Evolutionary conservation across 2,888 invertebrate species (phyloP).

Genomic region (Chrysodeixis includens): DNA sequence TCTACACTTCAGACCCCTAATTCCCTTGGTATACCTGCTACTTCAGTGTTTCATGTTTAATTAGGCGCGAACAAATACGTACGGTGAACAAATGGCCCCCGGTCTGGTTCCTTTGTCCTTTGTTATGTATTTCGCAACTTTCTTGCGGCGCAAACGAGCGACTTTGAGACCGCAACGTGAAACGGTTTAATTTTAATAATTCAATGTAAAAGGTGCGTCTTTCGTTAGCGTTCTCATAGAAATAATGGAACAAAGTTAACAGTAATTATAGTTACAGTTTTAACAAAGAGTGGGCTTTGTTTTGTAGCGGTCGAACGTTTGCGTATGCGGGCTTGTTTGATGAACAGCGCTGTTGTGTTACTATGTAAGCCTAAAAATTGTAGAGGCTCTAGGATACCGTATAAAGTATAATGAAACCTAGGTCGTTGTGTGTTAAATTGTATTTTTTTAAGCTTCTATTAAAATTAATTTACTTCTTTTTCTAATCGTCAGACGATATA

Average conservation of each 20-base stretch:
- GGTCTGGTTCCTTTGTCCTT: conserved; percentile 84
- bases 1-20: conserved; percentile 65
- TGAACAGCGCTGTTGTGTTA: not conserved
- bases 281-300: conserved; percentile 45
- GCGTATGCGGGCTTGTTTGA: conserved; percentile 22
- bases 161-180: conserved; percentile 79
- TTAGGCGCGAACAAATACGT: conserved; percentile 88
- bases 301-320: conserved; percentile 27
- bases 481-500: no score
- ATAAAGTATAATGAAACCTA: not conserved
- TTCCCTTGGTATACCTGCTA: conserved; percentile 72
- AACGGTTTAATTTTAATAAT: conserved; percentile 84
- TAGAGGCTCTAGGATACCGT: not conserved
- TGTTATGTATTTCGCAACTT: conserved; percentile 83
- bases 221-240: conserved; percentile 58
- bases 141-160: conserved; percentile 79
- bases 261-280: conserved; percentile 50
- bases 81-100: conserved; percentile 82
- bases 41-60: conserved; percentile 83
- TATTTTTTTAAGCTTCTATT: no score
- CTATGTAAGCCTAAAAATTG: not conserved
- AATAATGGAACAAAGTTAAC: conserved; percentile 48
- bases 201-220: conserved; percentile 73
- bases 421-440: no score
- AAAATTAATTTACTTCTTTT: no score